Evolutionary conservation across 2,113 vertebrate genomes (phyloP).

Genomic region (Cettia cetti): DNA sequence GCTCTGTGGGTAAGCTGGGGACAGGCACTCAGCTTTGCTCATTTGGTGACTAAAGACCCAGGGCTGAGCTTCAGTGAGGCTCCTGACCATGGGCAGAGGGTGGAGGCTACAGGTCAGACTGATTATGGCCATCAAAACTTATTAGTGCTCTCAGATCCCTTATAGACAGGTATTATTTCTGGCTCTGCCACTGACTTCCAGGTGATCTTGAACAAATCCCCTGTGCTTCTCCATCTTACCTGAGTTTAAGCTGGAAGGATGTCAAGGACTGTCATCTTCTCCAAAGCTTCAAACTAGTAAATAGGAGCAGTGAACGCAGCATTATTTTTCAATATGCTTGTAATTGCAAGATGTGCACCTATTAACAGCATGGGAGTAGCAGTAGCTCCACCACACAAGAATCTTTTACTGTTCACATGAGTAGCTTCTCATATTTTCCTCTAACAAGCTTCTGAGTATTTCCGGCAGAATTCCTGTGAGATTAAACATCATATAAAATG

Average conservation of each 20-base stretch:
- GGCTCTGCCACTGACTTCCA: background rate
- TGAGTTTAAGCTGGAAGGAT: background rate
- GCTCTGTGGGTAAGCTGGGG: background rate
- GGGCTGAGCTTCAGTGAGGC: background rate
- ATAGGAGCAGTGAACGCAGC: background rate
- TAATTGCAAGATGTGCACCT: background rate
- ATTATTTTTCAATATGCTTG: background rate
- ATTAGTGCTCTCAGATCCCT: background rate
- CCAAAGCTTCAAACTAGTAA: background rate
- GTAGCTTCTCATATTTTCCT: slow-evolving; percentile 22
- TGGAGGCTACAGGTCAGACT: background rate
- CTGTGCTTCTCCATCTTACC: background rate
- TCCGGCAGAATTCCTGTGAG: slow-evolving; percentile 37
- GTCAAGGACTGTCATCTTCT: background rate
- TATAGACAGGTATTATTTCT: background rate
- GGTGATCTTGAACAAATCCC: background rate
- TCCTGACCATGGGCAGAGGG: background rate
- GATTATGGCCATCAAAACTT: background rate
- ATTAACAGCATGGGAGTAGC: background rate
- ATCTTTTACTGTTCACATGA: background rate
- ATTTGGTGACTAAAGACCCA: background rate
- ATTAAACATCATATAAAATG: slow-evolving; percentile 40
- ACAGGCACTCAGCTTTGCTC: background rate
- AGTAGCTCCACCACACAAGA: background rate
- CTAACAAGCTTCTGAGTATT: slow-evolving; percentile 45